Evolutionary conservation across 2,113 vertebrate species (phyloP), one percentile per base, ranked within the genome.

Genomic region (Engystomops pustulosus): DNA sequence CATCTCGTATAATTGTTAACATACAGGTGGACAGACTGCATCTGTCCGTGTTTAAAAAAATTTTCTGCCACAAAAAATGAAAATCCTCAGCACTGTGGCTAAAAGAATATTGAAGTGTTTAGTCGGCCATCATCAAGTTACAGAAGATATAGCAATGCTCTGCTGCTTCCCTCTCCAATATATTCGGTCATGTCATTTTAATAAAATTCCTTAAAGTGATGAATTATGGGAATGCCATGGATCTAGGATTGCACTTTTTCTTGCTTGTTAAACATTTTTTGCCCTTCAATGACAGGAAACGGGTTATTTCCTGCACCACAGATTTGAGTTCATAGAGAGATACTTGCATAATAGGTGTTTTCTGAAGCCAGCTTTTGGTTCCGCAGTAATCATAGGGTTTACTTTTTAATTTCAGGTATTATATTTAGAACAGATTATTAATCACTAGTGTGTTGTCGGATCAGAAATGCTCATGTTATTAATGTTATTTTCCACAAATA

Each of bases 241-340:
- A 58, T 58, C 27, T 6, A 1, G n/a, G 47, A 53, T 8, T 53
- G 32, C 32, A 55, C 55, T 76, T n/a, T 12, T 53, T n/a, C 12
- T n/a, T 36, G 30, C 53, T 6, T 12, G 17, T 51, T 75, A 11
- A 75, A 6, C 15, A 34, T 3, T 51, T 11, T 17, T 51, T 75
- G 44, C 18, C 34, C 23, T 23, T 34, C n/a, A 17, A 55, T 55
- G 53, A 6, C 74, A 76, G 74, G 74, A 76, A 76, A 32, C 74
- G 15, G 49, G 30, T 34, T 30, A 76, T 76, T 76, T 76, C 74
- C 74, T 76, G 74, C 47, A 76, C 55, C 47, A 36, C 5, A 55
- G 74, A 23, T 11, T 23, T 12, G 20, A 23, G 30, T 23, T 11
- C 18, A 23, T 32, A n/a, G 49, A 18, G 27, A 7, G 18, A 55